Percentiles rank a stretch among this genome's conserved stretches.
phyloP scores from a whole-genome alignment of 2,797 vertebrate genomes.

The Decapterus maruadsi region DNA sequence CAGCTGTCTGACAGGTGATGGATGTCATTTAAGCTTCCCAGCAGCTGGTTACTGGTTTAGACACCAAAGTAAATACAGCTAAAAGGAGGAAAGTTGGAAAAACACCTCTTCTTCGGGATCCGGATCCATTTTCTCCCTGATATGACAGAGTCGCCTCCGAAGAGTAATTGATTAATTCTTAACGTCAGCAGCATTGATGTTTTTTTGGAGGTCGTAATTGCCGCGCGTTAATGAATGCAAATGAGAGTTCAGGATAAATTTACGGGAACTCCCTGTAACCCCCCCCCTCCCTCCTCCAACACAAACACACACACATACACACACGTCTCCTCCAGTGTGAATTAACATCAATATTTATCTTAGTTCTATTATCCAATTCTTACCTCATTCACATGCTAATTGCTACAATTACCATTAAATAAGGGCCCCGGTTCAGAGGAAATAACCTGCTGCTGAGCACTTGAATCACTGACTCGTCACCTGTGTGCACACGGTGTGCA shows the following conservation, averaged over 20 bases:
- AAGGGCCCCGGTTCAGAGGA: conserved; percentile 87
- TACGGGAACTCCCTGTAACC: conserved; percentile 46
- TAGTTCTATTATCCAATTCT: conserved; percentile 87
- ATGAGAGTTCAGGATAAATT: conserved; percentile 78
- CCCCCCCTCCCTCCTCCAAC: not conserved
- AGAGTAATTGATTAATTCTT: conserved; percentile 70
- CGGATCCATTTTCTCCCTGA: conserved; percentile 48
- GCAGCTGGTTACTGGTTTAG: conserved; percentile 73
- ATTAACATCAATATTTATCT: conserved; percentile 89
- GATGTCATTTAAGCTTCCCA: conserved; percentile 80
- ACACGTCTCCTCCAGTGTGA: conserved; percentile 64
- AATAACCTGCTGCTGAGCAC: conserved; percentile 82
- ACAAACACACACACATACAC: conserved; percentile 17
- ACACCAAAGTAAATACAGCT: conserved; percentile 69
- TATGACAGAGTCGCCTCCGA: conserved; percentile 31
- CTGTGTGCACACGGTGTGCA: conserved; percentile 49
- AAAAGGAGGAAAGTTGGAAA: conserved; percentile 47
- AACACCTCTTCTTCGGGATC: conserved; percentile 33
- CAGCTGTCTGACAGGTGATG: conserved; percentile 77
- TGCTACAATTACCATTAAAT: conserved; percentile 94
- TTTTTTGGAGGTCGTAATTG: conserved; percentile 75
- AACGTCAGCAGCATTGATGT: conserved; percentile 66
- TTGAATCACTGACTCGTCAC: conserved; percentile 74
- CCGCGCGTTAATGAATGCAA: conserved; percentile 80
- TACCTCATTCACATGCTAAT: conserved; percentile 94